phyloP scores from a whole-genome alignment of 2,888 invertebrate species.

The Thalpophila matura region DNA sequence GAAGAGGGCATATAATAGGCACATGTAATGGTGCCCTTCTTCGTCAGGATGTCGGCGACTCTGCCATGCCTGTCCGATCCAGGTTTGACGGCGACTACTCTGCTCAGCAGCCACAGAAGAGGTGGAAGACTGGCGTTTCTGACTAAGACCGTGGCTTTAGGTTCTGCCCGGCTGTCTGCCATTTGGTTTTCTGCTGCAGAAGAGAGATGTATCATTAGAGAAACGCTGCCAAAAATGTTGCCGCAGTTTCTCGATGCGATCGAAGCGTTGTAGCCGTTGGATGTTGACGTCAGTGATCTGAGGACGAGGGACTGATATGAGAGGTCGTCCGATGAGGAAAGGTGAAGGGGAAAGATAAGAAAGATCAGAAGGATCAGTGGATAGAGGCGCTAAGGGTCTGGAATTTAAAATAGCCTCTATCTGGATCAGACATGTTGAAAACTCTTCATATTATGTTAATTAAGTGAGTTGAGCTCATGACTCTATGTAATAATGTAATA shows the following conservation, averaged over 20 bases:
- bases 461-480: too few species aligned
- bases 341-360: slow-evolving; percentile 4
- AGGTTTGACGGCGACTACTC: slow-evolving; percentile 4
- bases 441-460: too few species aligned
- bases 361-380: slow-evolving; percentile 17
- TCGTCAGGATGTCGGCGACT: too few species aligned
- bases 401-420: too few species aligned
- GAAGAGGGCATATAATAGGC: background rate
- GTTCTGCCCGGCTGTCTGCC: background rate
- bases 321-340: background rate
- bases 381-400: too few species aligned
- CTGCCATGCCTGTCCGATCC: background rate
- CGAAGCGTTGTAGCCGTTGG: slow-evolving; percentile 3
- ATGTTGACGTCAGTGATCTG: slow-evolving; percentile 6
- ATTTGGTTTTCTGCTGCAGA: slow-evolving; percentile 1
- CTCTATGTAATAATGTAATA: too few species aligned
- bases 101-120: slow-evolving; percentile 5
- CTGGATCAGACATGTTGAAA: too few species aligned
- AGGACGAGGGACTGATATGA: slow-evolving; percentile 10
- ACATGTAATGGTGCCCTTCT: too few species aligned
- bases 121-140: slow-evolving; percentile 1
- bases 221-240: slow-evolving; percentile 1
- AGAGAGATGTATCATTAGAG: slow-evolving; percentile 3
- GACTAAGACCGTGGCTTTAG: background rate
- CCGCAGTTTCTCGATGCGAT: background rate